Base-by-base conservation (phyloP, 2,888 invertebrate genomes). In the Lumbricus terrestris region DNA sequence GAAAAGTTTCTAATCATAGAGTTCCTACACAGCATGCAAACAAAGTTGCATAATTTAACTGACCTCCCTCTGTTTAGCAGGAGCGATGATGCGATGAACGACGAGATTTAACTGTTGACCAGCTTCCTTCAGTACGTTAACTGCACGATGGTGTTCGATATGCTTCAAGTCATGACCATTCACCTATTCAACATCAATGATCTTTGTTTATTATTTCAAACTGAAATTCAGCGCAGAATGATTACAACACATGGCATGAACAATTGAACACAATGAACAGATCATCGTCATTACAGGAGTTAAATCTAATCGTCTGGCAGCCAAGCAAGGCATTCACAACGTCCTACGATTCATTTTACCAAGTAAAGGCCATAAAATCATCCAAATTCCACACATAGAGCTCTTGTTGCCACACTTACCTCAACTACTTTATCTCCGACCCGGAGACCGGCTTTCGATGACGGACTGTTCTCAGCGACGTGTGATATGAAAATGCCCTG, bases 401-500 rank as follows among this genome's bases (percentile, higher is more conserved):
- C 40, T 40, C n/a, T n/a, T n/a, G n/a, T 18, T 35, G 85, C 11
- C 16, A 6, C 20, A 92, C 94, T 92, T 92, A 95, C 95, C 90
- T 94, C 93, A 34, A 95, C 88, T 85, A 95, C 92, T 92, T 95
- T 95, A 92, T 96, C 96, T 35, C 95, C 95, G 23, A 95, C 94
- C 85, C 92, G 92, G 29, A 96, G 93, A 16, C 96, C 96, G 42
- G 95, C 95, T 90, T 93, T 92, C 94, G 98, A 98, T 1, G 99
- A 99, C 0, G 99, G 98, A 82, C 99, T 99, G 92, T 97, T 97
- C 93, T 97, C 97, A 35, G 98, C 98, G 91, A 99, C 98, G 93
- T 98, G 93, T 23, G 99, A 99, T 95, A 99, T 98, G 95, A 99
- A 99, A 94, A 99, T 98, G 94, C 99, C 98, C 95, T 93, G n/a